Evolutionary conservation across 2,888 invertebrate species (phyloP), one percentile per base, ranked within the genome.

Genomic region (Rhynchonema sp.): DNA sequence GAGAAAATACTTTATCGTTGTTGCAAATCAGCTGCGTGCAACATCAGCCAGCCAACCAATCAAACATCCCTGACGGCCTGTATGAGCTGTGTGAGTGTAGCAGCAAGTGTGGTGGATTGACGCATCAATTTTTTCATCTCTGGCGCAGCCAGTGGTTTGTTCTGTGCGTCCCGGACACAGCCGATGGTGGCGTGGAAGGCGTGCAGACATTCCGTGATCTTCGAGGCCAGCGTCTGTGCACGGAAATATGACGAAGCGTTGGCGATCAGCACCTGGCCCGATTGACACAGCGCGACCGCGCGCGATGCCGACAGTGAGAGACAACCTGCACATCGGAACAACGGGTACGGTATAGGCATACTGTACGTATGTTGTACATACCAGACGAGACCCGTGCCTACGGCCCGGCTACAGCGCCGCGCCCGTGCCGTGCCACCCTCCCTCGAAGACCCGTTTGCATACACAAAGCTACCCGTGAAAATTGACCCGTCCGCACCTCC

Each of bases 61-160:
- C n/a, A 59, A 29, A 59, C 30, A n/a, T 57, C 53, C 55, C 60
- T 66, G n/a, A 64, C 65, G 13, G 61, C 46, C 46, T 63, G 64
- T 23, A 63, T 63, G 6, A 66, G 58, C 53, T 66, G 65, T 28
- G 64, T 65, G 23, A 66, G 58, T 25, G 64, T 64, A 9, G 65
- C 65, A 9, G 66, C 64, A 30, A 66, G 59, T 1, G 62, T 61
- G 1, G 65, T 66, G 56, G 62, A 65, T 53, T 55, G 61, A 17
- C 63, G 61, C 30, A 64, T 61, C 55, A 66, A 55, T 23, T 62
- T 58, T 54, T 63, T 64, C 25, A 63, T 59, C 30, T 63, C 65
- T 9, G 55, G 55, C 27, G 26, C 55, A 2, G 27, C 26, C 26
- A 55, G 28, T 13, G 27, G 9, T 2, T 22, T 3, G 2, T 9